phyloP scores from a whole-genome alignment of 2,797 vertebrate species.

The Sylvilagus floridanus region DNA sequence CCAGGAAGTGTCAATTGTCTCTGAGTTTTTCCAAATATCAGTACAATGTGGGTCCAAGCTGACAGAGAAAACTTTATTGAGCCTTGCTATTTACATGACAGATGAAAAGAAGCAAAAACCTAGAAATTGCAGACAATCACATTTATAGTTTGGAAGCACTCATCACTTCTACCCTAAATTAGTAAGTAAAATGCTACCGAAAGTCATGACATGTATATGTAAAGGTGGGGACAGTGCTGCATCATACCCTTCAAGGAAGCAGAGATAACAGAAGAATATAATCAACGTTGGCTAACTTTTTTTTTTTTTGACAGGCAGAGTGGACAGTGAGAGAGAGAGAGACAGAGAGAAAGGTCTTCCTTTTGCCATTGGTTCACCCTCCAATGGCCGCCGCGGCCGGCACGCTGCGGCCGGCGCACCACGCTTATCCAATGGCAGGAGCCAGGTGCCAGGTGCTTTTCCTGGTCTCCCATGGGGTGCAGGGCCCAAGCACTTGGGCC shows the following conservation, averaged over 20 bases:
- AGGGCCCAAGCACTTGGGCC: no score
- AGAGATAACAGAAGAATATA: neutral
- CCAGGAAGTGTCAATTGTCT: neutral
- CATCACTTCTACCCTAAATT: neutral
- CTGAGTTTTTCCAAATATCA: neutral
- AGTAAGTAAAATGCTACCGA: neutral
- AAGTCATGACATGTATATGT: neutral
- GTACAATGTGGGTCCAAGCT: neutral
- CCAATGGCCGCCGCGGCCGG: no score
- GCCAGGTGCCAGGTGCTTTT: no score
- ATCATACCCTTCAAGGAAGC: neutral
- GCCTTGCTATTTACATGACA: neutral
- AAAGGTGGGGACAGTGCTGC: neutral
- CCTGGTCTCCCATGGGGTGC: no score
- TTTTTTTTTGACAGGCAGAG: no score
- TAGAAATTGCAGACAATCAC: neutral
- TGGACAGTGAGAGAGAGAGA: no score
- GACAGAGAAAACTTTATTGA: neutral
- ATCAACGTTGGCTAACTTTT: neutral
- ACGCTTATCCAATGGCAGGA: no score
- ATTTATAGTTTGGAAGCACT: neutral
- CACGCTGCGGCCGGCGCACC: no score
- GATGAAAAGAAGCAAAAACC: neutral
- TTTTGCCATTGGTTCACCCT: no score
- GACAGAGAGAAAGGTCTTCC: no score